phyloP scores from a whole-genome alignment of 2,113 vertebrate species.

The Mastomys coucha region DNA sequence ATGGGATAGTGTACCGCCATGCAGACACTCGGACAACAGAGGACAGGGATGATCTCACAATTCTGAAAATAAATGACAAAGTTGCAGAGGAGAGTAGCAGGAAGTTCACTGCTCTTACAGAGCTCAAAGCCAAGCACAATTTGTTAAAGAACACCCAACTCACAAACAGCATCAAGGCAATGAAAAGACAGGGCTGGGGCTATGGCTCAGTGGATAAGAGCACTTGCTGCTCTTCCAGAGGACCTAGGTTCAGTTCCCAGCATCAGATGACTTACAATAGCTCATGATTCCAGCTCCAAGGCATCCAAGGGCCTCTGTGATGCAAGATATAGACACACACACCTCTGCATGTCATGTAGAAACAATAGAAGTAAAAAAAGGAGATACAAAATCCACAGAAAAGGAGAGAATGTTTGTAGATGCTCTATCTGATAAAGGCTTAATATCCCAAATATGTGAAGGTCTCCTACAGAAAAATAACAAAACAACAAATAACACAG shows the following conservation, averaged over 20 bases:
- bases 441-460: conserved; percentile 21
- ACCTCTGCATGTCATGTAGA: not conserved
- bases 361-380: not conserved
- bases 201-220: not conserved
- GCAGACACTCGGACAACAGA: conserved; percentile 11
- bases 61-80: conserved; percentile 29
- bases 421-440: not conserved
- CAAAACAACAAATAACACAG: not conserved
- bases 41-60: not conserved
- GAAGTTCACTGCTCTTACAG: not conserved
- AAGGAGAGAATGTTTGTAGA: conserved; percentile 26
- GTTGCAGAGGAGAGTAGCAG: not conserved
- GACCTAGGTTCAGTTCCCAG: not conserved
- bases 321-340: not conserved
- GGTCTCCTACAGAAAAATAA: not conserved
- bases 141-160: not conserved
- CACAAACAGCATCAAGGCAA: not conserved
- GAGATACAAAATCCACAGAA: not conserved
- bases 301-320: not conserved
- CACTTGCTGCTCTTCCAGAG: not conserved
- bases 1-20: not conserved
- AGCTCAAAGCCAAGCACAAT: conserved; percentile 44
- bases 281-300: not conserved
- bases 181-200: not conserved
- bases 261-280: not conserved